A percentile compares a stretch with the other conserved stretches of the same genome.
Evolutionary conservation across 2,113 vertebrate species (phyloP).

Genomic region (Grammomys surdaster): DNA sequence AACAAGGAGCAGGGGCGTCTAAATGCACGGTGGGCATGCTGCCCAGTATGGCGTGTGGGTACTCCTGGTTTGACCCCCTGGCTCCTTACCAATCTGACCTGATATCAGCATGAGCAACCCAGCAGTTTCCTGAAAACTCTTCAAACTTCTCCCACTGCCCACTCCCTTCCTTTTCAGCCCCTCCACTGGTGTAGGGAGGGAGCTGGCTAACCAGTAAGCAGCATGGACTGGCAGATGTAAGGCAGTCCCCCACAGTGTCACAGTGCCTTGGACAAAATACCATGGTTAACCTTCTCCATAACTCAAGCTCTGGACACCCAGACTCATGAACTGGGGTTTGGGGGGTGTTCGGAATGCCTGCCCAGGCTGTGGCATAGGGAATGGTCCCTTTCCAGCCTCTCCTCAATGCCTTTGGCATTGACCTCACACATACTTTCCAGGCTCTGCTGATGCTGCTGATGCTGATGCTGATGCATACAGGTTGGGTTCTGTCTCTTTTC

Average conservation of each 20-base stretch:
- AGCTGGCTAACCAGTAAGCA: not conserved
- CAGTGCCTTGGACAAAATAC: not conserved
- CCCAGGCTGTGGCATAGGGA: not conserved
- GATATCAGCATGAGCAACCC: not conserved
- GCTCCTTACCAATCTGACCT: not conserved
- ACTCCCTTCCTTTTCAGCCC: not conserved
- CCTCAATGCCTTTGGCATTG: not conserved
- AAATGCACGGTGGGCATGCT: not conserved
- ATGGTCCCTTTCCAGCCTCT: not conserved
- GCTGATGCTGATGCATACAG: not conserved
- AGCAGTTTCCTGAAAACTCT: constrained; percentile 33
- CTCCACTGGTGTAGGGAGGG: not conserved
- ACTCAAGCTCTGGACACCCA: not conserved
- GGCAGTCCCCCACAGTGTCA: too few relatives aligned
- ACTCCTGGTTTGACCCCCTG: not conserved
- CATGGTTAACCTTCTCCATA: not conserved
- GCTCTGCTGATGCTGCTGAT: too few relatives aligned
- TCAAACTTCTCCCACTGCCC: not conserved
- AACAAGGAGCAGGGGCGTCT: not conserved
- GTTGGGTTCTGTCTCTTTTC: not conserved
- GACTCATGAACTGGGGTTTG: not conserved
- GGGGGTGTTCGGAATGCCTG: too few relatives aligned
- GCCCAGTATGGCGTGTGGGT: fast-evolving
- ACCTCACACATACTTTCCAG: not conserved
- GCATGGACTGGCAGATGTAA: not conserved